phyloP scores from a whole-genome alignment of 53 echinoderm and acorn worm genomes.

The Paracentrotus lividus region DNA sequence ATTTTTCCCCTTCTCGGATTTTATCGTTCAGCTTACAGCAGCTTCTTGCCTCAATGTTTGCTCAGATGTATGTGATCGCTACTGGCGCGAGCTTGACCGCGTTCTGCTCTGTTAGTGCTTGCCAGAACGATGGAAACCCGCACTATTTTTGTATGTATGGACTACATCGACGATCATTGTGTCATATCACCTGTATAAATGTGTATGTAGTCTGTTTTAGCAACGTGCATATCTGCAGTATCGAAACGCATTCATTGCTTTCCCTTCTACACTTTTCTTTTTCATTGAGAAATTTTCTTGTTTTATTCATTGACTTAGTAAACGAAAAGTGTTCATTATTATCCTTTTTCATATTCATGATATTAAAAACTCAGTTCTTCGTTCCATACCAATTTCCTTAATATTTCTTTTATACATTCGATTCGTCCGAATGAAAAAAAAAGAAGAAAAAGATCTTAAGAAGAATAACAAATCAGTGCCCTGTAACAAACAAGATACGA shows the following conservation, averaged over 20 bases:
- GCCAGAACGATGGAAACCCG: slow-evolving; percentile 17
- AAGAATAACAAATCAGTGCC: too few species aligned
- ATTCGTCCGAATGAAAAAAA: too few species aligned
- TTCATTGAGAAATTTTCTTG: too few species aligned
- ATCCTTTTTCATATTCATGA: too few species aligned
- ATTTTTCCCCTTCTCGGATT: neutral
- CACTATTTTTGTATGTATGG: slow-evolving; percentile 59
- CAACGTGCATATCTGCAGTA: slow-evolving; percentile 21
- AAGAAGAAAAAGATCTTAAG: too few species aligned
- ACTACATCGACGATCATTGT: neutral
- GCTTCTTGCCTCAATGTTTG: slow-evolving; percentile 4
- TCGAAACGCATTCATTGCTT: slow-evolving; percentile 32
- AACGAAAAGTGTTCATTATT: neutral
- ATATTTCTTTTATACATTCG: too few species aligned
- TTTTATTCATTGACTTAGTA: neutral
- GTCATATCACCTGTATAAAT: slow-evolving; percentile 52
- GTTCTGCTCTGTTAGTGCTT: neutral
- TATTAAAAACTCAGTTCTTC: too few species aligned
- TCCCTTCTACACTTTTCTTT: neutral
- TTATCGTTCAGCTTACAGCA: slow-evolving; percentile 30
- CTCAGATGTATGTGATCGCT: slow-evolving; percentile 39
- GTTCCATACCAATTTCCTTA: too few species aligned
- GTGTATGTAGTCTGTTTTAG: slow-evolving; percentile 50
- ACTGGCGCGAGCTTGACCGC: slow-evolving; percentile 57
- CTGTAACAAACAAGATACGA: too few species aligned